phyloP scores from a whole-genome alignment of 2,797 vertebrate species.

The Acrossocheilus fasciatus region DNA sequence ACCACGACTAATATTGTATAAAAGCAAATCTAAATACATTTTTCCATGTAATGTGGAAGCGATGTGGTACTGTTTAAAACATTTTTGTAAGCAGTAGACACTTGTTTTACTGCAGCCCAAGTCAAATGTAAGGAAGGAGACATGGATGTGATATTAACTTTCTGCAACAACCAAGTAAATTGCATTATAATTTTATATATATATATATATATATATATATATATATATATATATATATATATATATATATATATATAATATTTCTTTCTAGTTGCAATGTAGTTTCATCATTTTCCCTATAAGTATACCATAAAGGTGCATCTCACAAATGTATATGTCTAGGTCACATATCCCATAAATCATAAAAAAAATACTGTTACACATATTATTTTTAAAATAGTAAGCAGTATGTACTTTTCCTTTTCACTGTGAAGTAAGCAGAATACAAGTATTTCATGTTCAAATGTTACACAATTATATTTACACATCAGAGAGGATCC shows the following conservation, averaged over 20 bases:
- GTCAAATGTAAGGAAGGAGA: background rate
- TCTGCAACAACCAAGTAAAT: background rate
- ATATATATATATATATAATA: background rate
- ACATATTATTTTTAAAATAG: background rate
- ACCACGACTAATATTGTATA: background rate
- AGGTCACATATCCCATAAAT: background rate
- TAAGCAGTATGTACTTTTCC: background rate
- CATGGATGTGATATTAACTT: background rate
- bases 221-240: background rate
- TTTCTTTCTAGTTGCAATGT: background rate
- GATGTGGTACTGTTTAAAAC: background rate
- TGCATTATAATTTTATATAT: background rate
- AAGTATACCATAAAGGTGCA: background rate
- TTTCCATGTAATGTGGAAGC: background rate
- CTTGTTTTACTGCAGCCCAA: background rate
- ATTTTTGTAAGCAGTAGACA: background rate
- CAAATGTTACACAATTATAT: background rate
- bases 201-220: background rate
- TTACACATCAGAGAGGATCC: background rate
- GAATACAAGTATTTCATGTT: background rate
- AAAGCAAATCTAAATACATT: background rate
- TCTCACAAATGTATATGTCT: too few species aligned
- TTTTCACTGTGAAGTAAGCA: background rate
- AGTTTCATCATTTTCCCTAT: conserved; percentile 6
- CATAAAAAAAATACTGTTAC: background rate